Base-by-base conservation (phyloP, 2,113 vertebrate species). In the Alexandromys fortis region DNA sequence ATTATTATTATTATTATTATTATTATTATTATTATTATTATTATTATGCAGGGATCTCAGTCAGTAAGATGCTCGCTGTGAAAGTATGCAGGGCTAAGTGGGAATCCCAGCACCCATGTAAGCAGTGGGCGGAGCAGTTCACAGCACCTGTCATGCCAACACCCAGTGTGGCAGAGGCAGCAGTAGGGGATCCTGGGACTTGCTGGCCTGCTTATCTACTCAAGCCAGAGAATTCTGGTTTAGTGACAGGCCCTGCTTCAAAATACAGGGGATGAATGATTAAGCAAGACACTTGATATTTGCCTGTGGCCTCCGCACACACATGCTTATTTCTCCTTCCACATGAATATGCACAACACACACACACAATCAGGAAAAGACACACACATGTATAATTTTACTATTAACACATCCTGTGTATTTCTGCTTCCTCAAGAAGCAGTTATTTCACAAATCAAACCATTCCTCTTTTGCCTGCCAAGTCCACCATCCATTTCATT, bases 371-470 rank as follows among this genome's bases (percentile, higher is more conserved):
- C 49, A 49, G 24, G 58, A 90, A 89, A 87, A 83, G 55, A 90
- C 19, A 55, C 3, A 61, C 22, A 89, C 3, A 90, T 1, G 4
- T 77, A 42, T 11, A 58, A 0, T 38, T 85, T 95, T 49, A 88
- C 33, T 94, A 58, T 49, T 81, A 82, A 58, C 67, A 75, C 22
- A 55, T 52, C 65, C 83, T 65, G 45, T 52, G 35, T 81, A 26
- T 73, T 75, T 95, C 89, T 75, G 26, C 73, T 94, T 94, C 47
- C 63, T 94, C 91, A 67, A 55, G 22, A 61, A 92, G 30, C 33
- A 61, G 9, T 10, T 90, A 28, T 35, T 90, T 90, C 26, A 72
- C 22, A 76, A 72, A n/a, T 38, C 72, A 93, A 90, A 70, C 42
- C 13, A 83, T 47, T 91, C 7, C 30, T 75, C 70, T 49, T 79